phyloP scores from a whole-genome alignment of 2,797 vertebrate genomes.

The Sebastes cheni region DNA sequence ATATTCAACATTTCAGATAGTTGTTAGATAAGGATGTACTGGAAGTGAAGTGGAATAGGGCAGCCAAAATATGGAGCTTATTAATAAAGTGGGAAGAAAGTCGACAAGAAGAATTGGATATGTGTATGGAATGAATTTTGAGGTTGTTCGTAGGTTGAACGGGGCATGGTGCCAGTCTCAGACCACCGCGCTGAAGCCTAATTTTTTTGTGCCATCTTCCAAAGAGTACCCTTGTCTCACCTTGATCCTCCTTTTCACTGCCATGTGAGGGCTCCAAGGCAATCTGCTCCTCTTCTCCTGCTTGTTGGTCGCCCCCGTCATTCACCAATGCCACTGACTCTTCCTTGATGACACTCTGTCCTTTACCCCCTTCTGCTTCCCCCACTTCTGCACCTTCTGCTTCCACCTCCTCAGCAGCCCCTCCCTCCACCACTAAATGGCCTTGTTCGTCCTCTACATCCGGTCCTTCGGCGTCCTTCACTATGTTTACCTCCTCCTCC shows the following conservation, averaged over 20 bases:
- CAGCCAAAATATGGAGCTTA: background rate
- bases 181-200: background rate
- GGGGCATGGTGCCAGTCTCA: background rate
- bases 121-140: background rate
- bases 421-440: constrained; percentile 35
- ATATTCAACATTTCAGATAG: constrained; percentile 12
- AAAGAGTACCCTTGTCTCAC: constrained; percentile 47
- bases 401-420: constrained; percentile 18
- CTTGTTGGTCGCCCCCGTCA: constrained; percentile 32
- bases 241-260: constrained; percentile 49
- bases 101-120: background rate
- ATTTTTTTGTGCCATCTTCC: constrained; percentile 1
- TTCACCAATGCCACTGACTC: constrained; percentile 23
- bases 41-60: background rate
- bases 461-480: constrained; percentile 4
- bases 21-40: background rate
- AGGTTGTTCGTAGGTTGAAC: background rate
- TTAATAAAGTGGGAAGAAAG: background rate
- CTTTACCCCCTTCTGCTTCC: constrained; percentile 25
- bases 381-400: background rate
- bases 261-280: constrained; percentile 20
- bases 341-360: constrained; percentile 10
- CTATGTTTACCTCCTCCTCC: constrained; percentile 31
- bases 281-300: constrained; percentile 38
- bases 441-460: constrained; percentile 32